A percentile compares a stretch with the other conserved stretches of the same genome.
Conservation (phyloP, 2,113 vertebrate species). For the Lynx canadensis region DNA sequence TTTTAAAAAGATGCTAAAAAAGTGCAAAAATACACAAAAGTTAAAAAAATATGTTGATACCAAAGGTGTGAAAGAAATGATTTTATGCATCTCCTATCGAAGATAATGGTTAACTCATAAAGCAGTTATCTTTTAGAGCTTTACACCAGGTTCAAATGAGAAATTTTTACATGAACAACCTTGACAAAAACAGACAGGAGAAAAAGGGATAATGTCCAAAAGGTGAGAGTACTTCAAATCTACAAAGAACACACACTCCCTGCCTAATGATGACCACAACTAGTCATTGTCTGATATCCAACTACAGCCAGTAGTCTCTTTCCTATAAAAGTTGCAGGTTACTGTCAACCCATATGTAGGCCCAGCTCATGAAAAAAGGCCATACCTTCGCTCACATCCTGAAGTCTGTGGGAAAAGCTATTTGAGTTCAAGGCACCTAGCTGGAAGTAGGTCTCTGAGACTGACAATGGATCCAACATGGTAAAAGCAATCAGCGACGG, state of each 20-base stretch:
- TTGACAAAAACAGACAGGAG: constrained; percentile 38
- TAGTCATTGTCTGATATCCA: constrained; percentile 57
- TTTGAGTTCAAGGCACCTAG: constrained; percentile 84
- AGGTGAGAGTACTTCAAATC: constrained; percentile 26
- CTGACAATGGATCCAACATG: constrained; percentile 83
- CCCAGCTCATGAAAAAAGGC: constrained; percentile 82
- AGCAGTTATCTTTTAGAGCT: neutral
- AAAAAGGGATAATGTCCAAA: constrained; percentile 41
- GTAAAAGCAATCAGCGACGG: constrained; percentile 84
- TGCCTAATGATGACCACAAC: constrained; percentile 50
- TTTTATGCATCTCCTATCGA: constrained; percentile 20
- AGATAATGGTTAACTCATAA: constrained; percentile 46
- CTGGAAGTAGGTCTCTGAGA: constrained; percentile 82
- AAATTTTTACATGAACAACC: neutral
- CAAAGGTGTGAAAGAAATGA: constrained; percentile 29
- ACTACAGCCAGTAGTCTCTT: constrained; percentile 53
- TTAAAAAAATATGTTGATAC: constrained; percentile 23
- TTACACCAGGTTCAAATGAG: neutral
- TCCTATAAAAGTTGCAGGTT: constrained; percentile 69
- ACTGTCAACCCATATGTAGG: constrained; percentile 81
- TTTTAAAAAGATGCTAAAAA: neutral
- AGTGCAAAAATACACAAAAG: neutral
- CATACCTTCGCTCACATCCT: constrained; percentile 83
- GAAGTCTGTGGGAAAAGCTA: constrained; percentile 83
- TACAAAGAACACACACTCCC: constrained; percentile 48